These are phyloP conservation scores for Dallia pectoralis DNA, from an alignment of 2,797 vertebrate genomes.

Conservation along the genomic window DNA sequence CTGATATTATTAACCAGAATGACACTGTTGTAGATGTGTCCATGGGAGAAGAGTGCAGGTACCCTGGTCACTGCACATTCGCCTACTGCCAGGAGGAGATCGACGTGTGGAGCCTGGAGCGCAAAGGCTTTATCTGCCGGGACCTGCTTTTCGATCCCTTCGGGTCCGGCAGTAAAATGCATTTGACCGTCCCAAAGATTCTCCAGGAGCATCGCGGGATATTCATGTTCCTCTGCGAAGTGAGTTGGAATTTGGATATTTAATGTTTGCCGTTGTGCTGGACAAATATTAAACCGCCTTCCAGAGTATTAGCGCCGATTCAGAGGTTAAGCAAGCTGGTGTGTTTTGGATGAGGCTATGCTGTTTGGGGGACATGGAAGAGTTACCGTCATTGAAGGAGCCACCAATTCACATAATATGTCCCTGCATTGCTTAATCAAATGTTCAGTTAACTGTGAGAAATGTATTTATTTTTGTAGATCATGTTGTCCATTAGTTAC, in stretches of 20 bases:
- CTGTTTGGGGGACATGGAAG: no score
- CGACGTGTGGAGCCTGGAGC: constrained; percentile 94
- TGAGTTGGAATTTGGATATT: constrained; percentile 52
- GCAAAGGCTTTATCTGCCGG: constrained; percentile 92
- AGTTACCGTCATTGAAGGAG: no score
- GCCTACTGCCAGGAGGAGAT: constrained; percentile 99
- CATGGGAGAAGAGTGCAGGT: constrained; percentile 88
- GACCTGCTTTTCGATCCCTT: constrained; percentile 86
- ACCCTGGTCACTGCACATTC: constrained; percentile 94
- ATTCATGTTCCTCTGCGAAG: constrained; percentile 97
- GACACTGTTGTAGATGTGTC: constrained; percentile 82
- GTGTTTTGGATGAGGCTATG: no score
- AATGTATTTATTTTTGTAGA: no score
- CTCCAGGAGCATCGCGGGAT: constrained; percentile 92
- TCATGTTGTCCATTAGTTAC: no score
- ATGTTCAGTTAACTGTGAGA: no score
- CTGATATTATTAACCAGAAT: neutral
- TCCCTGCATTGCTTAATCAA: no score
- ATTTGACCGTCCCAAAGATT: constrained; percentile 85
- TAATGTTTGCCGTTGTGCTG: no score
- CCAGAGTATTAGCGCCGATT: no score
- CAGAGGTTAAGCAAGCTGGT: no score
- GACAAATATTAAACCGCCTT: no score
- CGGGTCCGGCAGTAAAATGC: constrained; percentile 80
- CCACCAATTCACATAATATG: no score